Evolutionary conservation across 2,113 vertebrate genomes (phyloP), one percentile per base, ranked within the genome.

Genomic region (Gymnarchus niloticus): DNA sequence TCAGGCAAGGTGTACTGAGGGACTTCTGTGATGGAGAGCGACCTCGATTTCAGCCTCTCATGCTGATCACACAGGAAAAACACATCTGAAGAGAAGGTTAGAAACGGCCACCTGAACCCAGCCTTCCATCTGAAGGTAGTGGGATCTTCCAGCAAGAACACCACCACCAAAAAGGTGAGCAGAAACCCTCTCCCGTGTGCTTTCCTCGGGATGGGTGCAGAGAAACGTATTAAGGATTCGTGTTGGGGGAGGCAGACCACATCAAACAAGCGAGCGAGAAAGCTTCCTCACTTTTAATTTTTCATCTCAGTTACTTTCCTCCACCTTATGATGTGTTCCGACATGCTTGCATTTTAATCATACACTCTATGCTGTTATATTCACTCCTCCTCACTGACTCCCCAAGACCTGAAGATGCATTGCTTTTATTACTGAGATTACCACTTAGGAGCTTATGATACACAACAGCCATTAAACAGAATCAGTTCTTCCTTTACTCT

Each of bases 61-160:
- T n/a, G 6, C 80, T 28, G 19, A 33, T 46, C 25, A 52, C 41
- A 41, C 59, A 86, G 86, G 65, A 86, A 85, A 33, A 88, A 92
- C 44, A 89, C 49, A 1, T 89, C 90, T 0, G 85, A 86, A 19
- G 90, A 92, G 84, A 94, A 94, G 61, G 91, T 87, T 25, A 94
- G 92, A 90, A 94, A 93, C 1, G 93, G 94, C 77, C 94, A 94
- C 56, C 87, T 95, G 86, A 95, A 94, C 86, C 92, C 90, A 14
- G 92, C 93, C 65, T 95, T 95, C 86, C 94, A 95, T 89, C 90
- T 95, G 49, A 95, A 95, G 89, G 93, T 94, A 61, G 93, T 95
- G 7, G 93, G 92, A 49, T 92, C 93, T 0, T 85, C 91, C 59
- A 91, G 90, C 91, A 94, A 93, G 89, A 90, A 89, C 6, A 84